Evolutionary conservation across 2,113 vertebrate genomes (phyloP).

Genomic region (Dicerorhinus sumatrensis): DNA sequence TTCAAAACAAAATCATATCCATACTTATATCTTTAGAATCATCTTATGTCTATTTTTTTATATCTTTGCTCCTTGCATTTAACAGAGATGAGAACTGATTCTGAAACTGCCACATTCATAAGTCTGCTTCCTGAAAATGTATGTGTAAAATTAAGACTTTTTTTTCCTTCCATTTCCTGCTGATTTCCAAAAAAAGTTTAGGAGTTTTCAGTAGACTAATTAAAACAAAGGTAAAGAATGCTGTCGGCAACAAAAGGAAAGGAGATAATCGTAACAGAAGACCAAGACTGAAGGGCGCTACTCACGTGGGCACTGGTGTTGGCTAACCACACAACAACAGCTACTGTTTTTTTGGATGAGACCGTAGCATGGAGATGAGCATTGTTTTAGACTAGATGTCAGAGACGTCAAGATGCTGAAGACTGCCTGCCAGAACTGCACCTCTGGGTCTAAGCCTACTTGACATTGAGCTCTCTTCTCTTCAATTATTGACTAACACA

Average conservation of each 20-base stretch:
- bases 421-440: not conserved
- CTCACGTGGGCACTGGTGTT: too few relatives aligned
- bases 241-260: not conserved
- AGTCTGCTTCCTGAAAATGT: not conserved
- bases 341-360: not conserved
- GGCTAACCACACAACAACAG: fast-evolving
- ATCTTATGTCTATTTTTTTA: not conserved
- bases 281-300: not conserved
- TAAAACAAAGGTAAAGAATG: not conserved
- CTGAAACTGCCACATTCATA: not conserved
- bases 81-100: not conserved
- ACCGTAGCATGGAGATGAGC: not conserved
- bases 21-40: not conserved
- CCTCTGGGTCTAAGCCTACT: not conserved
- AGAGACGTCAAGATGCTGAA: not conserved
- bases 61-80: not conserved
- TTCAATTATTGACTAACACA: not conserved
- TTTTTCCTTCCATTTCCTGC: not conserved
- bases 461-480: not conserved
- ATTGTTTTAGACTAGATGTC: not conserved
- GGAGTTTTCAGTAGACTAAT: too few relatives aligned
- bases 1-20: not conserved
- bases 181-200: not conserved
- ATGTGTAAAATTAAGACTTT: not conserved
- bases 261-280: too few relatives aligned